Conservation (phyloP, 2,797 vertebrate species). For the Aythya fuligula region DNA sequence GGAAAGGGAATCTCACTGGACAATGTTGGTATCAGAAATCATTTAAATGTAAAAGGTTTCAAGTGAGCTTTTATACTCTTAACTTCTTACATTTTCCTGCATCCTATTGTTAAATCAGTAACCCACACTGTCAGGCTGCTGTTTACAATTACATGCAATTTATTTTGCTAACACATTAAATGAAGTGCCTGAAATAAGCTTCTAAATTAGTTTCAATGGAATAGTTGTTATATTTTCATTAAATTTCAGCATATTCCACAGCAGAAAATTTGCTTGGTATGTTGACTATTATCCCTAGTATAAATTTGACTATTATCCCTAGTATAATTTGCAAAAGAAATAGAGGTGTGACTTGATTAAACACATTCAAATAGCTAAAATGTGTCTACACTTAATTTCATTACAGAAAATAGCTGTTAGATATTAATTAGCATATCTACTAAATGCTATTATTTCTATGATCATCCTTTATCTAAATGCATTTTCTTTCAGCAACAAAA, state of each 20-base stretch:
- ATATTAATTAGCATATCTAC: constrained; percentile 64
- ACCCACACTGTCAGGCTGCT: constrained; percentile 18
- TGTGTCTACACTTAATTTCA: constrained; percentile 53
- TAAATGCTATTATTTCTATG: constrained; percentile 31
- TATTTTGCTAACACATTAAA: constrained; percentile 63
- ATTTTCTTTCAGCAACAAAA: constrained; percentile 40
- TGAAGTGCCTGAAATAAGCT: constrained; percentile 56
- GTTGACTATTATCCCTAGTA: constrained; percentile 42
- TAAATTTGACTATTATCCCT: constrained; percentile 52
- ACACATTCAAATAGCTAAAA: constrained; percentile 21
- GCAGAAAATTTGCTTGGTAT: constrained; percentile 37
- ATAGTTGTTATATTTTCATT: constrained; percentile 53
- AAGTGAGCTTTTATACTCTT: constrained; percentile 24
- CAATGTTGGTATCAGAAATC: not conserved
- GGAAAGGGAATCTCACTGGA: not conserved
- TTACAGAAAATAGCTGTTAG: constrained; percentile 63
- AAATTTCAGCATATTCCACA: constrained; percentile 32
- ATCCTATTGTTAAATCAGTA: constrained; percentile 32
- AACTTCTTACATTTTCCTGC: constrained; percentile 2
- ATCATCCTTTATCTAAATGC: constrained; percentile 29
- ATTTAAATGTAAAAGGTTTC: constrained; percentile 13
- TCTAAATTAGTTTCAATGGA: constrained; percentile 56
- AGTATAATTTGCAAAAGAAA: constrained; percentile 48
- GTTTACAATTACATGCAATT: constrained; percentile 49
- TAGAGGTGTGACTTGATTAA: constrained; percentile 59